These are phyloP conservation scores for Epinephelus lanceolatus DNA, from an alignment of 2,113 vertebrate genomes.

Conservation along the genomic window DNA sequence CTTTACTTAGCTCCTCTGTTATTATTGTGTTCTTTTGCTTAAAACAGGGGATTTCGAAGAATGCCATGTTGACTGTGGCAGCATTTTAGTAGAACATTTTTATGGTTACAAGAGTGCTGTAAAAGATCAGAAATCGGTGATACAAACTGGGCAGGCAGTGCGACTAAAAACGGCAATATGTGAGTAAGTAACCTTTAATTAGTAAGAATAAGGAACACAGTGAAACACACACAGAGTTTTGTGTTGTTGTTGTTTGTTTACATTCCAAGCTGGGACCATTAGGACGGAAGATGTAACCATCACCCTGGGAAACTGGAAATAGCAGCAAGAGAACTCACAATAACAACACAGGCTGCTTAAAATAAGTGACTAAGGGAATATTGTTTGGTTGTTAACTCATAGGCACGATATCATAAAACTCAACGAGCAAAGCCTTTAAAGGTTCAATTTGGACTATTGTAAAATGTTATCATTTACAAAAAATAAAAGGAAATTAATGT, in stretches of 20 bases:
- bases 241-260: slow-evolving; percentile 42
- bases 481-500: neutral
- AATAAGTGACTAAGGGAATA: neutral
- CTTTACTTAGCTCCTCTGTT: slow-evolving; percentile 55
- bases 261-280: slow-evolving; percentile 8
- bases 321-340: slow-evolving; percentile 3
- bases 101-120: slow-evolving; percentile 12
- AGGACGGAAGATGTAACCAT: neutral
- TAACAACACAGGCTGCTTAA: neutral
- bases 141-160: neutral
- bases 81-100: slow-evolving; percentile 10
- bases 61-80: slow-evolving; percentile 26
- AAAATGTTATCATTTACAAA: neutral
- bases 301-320: slow-evolving; percentile 36
- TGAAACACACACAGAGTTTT: neutral
- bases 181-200: neutral
- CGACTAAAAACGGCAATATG: neutral
- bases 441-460: neutral
- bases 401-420: neutral
- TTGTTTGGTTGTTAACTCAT: neutral
- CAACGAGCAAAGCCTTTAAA: neutral
- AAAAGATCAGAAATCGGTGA: slow-evolving; percentile 28
- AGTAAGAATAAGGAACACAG: slow-evolving; percentile 2
- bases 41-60: slow-evolving; percentile 33
- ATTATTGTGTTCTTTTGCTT: slow-evolving; percentile 49